phyloP scores from a whole-genome alignment of 1,140 invertebrate genomes.

The Rhopalosiphum padi region DNA sequence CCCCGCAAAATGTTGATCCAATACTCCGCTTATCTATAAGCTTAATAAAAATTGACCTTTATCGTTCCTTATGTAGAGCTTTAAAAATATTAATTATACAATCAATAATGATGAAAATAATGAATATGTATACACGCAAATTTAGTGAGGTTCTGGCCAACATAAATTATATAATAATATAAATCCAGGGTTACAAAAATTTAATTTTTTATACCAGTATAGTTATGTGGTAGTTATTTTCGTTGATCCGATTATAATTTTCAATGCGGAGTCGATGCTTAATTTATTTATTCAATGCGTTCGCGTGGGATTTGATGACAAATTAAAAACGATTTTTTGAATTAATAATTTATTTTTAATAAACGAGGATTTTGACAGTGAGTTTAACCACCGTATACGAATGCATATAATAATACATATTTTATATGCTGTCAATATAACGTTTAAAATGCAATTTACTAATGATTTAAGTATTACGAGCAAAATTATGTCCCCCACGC shows the following conservation, averaged over 20 bases:
- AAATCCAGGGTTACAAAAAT: background rate
- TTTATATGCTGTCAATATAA: background rate
- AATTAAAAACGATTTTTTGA: background rate
- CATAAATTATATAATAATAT: background rate
- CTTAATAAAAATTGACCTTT: background rate
- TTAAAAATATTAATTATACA: background rate
- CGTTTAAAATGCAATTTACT: background rate
- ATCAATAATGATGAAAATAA: background rate
- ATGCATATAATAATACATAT: background rate
- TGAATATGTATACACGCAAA: background rate
- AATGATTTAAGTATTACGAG: background rate
- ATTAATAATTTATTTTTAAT: conserved; percentile 12
- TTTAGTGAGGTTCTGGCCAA: background rate
- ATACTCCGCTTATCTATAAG: too few relatives aligned
- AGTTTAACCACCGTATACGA: background rate
- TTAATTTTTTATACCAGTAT: background rate
- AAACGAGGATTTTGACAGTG: background rate
- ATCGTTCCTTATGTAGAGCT: background rate
- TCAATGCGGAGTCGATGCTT: background rate
- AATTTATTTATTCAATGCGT: background rate
- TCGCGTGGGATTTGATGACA: background rate
- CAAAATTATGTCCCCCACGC: background rate
- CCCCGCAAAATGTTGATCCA: too few relatives aligned
- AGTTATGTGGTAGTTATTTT: background rate
- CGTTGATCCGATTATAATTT: background rate